Evolutionary conservation across 2,888 invertebrate genomes (phyloP).

Genomic region (Apoda limacodes): DNA sequence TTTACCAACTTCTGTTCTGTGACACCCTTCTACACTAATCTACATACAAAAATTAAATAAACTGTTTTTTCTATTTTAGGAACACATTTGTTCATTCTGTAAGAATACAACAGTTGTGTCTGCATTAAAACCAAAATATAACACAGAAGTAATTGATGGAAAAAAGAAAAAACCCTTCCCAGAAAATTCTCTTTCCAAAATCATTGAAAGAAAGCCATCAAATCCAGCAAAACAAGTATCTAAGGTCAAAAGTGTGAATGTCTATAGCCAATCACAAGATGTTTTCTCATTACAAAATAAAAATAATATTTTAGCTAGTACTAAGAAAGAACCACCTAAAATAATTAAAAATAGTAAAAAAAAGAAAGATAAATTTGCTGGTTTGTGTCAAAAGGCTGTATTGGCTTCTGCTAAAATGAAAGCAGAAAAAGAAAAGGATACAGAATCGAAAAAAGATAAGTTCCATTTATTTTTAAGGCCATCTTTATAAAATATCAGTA

Average conservation of each 20-base stretch:
- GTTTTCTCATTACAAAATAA: slow-evolving; percentile 47
- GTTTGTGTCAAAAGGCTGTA: slow-evolving; percentile 51
- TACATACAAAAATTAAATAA: too few relatives aligned
- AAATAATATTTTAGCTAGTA: slow-evolving; percentile 32
- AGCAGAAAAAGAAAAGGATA: slow-evolving; percentile 29
- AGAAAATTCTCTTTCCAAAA: slow-evolving; percentile 4
- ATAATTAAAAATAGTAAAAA: slow-evolving; percentile 53
- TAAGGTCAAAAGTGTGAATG: slow-evolving; percentile 23
- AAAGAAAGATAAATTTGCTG: slow-evolving; percentile 58
- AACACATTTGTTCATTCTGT: slow-evolving; percentile 45
- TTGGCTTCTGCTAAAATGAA: slow-evolving; percentile 47
- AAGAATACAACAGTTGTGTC: slow-evolving; percentile 28
- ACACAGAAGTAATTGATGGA: slow-evolving; percentile 6
- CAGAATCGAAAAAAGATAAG: too few relatives aligned
- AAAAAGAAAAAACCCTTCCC: slow-evolving; percentile 9
- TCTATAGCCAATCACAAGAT: slow-evolving; percentile 44
- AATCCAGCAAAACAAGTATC: slow-evolving; percentile 7
- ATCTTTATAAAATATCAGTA: slow-evolving; percentile 25
- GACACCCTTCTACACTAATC: too few relatives aligned
- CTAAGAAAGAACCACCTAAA: slow-evolving; percentile 31
- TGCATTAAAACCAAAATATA: slow-evolving; percentile 23
- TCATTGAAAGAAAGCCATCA: background rate
- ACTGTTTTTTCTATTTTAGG: slow-evolving; percentile 32
- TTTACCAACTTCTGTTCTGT: too few relatives aligned
- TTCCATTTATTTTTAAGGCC: slow-evolving; percentile 52